Evolutionary conservation across 2,797 vertebrate species (phyloP).

Genomic region (Diceros bicornis): DNA sequence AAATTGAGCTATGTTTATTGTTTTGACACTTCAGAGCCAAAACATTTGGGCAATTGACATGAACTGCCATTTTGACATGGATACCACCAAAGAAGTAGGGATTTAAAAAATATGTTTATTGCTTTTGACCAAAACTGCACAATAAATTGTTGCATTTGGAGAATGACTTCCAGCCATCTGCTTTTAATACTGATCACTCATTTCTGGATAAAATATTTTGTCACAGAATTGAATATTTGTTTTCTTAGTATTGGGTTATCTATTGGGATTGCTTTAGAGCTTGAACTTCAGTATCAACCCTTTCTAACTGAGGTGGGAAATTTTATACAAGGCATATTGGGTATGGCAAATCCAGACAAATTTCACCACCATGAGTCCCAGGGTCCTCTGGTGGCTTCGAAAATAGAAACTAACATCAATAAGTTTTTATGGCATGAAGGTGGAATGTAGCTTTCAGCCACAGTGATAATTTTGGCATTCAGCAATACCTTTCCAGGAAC

Average conservation of each 20-base stretch:
- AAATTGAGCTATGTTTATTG: slow-evolving; percentile 13
- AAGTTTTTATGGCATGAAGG: background rate
- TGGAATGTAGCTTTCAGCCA: slow-evolving; percentile 32
- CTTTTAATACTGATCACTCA: background rate
- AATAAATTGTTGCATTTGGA: slow-evolving; percentile 12
- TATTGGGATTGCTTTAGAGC: slow-evolving; percentile 41
- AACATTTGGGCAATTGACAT: slow-evolving; percentile 19
- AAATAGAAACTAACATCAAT: slow-evolving; percentile 23
- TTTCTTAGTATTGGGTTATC: background rate
- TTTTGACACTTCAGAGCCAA: slow-evolving; percentile 54
- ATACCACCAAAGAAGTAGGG: background rate
- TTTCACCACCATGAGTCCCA: background rate
- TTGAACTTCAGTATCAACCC: background rate
- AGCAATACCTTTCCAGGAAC: slow-evolving; percentile 63
- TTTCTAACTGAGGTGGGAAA: background rate
- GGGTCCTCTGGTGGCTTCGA: slow-evolving; percentile 9
- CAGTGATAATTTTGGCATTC: slow-evolving; percentile 54
- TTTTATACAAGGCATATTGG: background rate
- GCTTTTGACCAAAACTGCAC: slow-evolving; percentile 52
- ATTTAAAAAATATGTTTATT: slow-evolving; percentile 37
- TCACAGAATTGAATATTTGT: background rate
- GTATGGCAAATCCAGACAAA: slow-evolving; percentile 30
- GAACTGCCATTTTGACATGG: slow-evolving; percentile 4
- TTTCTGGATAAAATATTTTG: slow-evolving; percentile 55
- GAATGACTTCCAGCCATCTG: slow-evolving; percentile 28